A percentile compares a stretch with the other conserved stretches of the same genome.
Evolutionary conservation across 2,888 invertebrate genomes (phyloP).

Genomic region (Neoitamus cyanurus): DNA sequence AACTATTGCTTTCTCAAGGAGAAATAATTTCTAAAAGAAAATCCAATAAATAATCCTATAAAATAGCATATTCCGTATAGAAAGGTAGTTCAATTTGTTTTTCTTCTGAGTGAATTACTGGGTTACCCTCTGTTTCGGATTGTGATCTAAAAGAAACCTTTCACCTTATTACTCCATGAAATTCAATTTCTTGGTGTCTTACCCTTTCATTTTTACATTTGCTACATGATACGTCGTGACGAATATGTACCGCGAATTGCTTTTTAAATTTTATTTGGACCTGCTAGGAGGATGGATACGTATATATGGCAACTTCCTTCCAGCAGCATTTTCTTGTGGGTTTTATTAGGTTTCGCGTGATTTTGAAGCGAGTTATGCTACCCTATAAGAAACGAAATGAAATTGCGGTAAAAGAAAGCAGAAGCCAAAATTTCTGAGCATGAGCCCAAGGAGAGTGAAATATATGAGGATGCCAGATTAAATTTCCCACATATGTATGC

Average conservation of each 20-base stretch:
- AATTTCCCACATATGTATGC: background rate
- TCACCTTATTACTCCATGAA: background rate
- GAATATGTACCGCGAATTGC: background rate
- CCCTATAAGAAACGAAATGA: background rate
- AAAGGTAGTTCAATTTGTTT: background rate
- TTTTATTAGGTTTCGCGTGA: background rate
- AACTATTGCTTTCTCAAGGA: too few relatives aligned
- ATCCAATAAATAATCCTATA: too few relatives aligned
- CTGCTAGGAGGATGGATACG: background rate
- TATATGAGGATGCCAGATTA: background rate
- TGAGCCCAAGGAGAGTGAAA: background rate
- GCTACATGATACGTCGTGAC: background rate
- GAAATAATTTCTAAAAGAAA: too few relatives aligned
- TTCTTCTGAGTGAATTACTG: background rate
- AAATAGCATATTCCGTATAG: too few relatives aligned
- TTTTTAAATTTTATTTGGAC: background rate
- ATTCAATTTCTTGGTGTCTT: background rate
- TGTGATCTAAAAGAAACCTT: background rate
- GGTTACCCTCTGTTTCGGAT: background rate
- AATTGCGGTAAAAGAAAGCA: background rate
- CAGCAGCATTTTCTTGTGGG: background rate
- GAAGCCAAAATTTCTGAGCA: background rate
- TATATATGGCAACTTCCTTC: background rate
- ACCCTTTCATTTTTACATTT: background rate
- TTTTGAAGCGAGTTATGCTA: background rate